phyloP scores from a whole-genome alignment of 1,140 invertebrate genomes.

The Mizuhopecten yessoensis region DNA sequence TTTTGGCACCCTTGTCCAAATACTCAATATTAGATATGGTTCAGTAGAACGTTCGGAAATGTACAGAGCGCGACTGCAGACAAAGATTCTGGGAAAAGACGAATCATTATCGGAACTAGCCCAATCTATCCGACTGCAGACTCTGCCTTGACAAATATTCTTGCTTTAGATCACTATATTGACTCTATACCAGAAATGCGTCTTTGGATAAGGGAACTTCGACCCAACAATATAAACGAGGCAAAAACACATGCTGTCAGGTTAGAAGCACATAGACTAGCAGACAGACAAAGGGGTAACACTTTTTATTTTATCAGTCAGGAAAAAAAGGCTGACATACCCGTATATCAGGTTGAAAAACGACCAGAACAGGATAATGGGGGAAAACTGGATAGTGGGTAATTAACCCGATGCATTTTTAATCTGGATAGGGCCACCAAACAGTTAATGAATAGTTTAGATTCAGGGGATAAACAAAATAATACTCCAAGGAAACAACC shows the following conservation, averaged over 20 bases:
- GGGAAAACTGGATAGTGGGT: background rate
- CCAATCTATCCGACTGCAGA: conserved; percentile 48
- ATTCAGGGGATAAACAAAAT: background rate
- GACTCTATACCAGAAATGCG: conserved; percentile 41
- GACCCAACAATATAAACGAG: conserved; percentile 4
- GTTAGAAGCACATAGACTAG: too few relatives aligned
- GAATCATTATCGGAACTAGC: conserved; percentile 44
- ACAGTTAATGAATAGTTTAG: background rate
- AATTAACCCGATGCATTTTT: background rate
- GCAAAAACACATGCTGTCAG: conserved; percentile 41
- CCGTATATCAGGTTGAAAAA: background rate
- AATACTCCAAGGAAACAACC: too few relatives aligned
- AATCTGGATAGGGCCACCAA: background rate
- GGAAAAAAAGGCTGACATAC: background rate
- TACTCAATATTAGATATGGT: conserved; percentile 7
- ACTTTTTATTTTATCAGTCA: background rate
- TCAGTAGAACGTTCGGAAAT: conserved; percentile 44
- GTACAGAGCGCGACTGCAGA: conserved; percentile 34
- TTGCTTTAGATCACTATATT: conserved; percentile 46
- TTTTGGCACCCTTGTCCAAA: background rate
- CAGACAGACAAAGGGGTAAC: conserved; percentile 17
- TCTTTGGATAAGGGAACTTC: background rate
- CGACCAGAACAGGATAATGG: too few relatives aligned
- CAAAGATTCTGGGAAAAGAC: background rate
- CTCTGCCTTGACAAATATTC: background rate